A percentile compares a stretch with the other conserved stretches of the same genome.
phyloP scores from a whole-genome alignment of 2,888 invertebrate genomes.

The Sinotaia quadrata region DNA sequence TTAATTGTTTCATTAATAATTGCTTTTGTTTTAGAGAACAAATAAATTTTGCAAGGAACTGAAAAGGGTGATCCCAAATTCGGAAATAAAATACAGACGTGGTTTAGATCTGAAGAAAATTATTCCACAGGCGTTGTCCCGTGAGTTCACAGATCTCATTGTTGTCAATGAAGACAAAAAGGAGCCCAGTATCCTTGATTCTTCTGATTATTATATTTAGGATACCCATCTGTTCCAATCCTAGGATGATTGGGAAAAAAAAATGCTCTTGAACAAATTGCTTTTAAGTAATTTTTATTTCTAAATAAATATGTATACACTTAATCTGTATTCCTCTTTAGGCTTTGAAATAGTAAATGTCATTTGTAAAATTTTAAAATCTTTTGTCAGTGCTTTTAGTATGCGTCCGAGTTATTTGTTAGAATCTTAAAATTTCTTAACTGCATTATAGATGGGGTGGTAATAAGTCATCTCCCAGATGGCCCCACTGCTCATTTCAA shows the following conservation, averaged over 20 bases:
- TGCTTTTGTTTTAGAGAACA: constrained; percentile 78
- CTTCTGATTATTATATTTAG: not conserved
- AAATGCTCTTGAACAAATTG: too few relatives aligned
- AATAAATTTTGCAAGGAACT: constrained; percentile 94
- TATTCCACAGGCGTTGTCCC: constrained; percentile 85
- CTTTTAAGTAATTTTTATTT: too few relatives aligned
- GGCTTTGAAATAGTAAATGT: too few relatives aligned
- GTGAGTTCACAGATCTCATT: constrained; percentile 73
- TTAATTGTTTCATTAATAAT: not conserved
- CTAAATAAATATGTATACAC: too few relatives aligned
- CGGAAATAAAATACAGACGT: constrained; percentile 87
- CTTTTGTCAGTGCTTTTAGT: too few relatives aligned
- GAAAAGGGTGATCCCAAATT: constrained; percentile 92
- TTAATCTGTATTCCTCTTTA: too few relatives aligned
- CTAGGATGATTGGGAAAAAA: too few relatives aligned
- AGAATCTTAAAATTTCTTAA: constrained; percentile 42
- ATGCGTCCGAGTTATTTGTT: too few relatives aligned
- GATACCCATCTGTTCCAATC: not conserved
- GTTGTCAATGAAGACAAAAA: constrained; percentile 91
- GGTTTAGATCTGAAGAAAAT: constrained; percentile 94
- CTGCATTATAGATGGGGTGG: constrained; percentile 82
- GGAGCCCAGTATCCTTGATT: constrained; percentile 81
- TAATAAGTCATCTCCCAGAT: constrained; percentile 93
- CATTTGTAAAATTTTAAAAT: too few relatives aligned
- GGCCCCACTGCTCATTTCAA: constrained; percentile 98